Evolutionary conservation across 2,113 vertebrate genomes (phyloP).

Genomic region (Percina caprodes): DNA sequence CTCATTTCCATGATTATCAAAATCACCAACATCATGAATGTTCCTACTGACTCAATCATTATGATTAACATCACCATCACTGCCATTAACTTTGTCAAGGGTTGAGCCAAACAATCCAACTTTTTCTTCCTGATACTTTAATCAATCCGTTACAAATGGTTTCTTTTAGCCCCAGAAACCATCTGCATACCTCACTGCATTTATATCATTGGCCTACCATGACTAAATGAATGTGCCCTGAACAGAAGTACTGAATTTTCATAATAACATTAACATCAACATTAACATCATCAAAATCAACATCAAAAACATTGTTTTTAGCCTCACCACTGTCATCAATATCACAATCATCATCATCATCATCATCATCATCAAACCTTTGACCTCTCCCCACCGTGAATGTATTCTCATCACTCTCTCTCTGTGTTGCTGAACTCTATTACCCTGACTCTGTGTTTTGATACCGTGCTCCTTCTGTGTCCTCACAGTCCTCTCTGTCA

Average conservation of each 20-base stretch:
- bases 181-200: background rate
- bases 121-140: background rate
- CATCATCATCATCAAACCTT: slow-evolving; percentile 7
- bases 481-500: slow-evolving; percentile 71
- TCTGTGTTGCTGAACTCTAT: slow-evolving; percentile 48
- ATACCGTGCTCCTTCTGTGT: slow-evolving; percentile 66
- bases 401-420: slow-evolving; percentile 31
- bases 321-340: slow-evolving; percentile 4
- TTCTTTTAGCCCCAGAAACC: background rate
- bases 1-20: background rate
- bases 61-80: background rate
- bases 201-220: background rate
- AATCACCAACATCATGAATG: background rate
- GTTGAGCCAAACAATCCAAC: background rate
- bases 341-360: background rate
- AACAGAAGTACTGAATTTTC: background rate
- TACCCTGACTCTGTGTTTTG: slow-evolving; percentile 67
- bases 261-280: background rate
- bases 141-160: background rate
- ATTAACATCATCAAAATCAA: background rate
- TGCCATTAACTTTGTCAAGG: background rate
- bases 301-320: slow-evolving; percentile 3
- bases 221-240: background rate
- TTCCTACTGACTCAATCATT: background rate
- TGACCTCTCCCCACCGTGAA: slow-evolving; percentile 16